Conservation (phyloP, 2,888 invertebrate species). For the Clistopyga incitator region DNA sequence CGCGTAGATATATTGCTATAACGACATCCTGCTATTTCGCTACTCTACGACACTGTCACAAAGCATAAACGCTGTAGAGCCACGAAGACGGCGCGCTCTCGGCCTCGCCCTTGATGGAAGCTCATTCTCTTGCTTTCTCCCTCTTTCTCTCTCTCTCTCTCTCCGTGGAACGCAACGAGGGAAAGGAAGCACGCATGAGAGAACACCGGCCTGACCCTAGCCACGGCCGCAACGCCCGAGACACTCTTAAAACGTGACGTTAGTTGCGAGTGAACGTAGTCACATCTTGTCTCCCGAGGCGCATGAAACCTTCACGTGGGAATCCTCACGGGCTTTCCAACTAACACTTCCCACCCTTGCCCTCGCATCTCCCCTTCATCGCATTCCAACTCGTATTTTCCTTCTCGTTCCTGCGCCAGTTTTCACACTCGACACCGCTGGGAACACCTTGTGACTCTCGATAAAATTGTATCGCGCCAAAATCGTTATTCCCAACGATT, state of each 20-base stretch:
- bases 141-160: constrained; percentile 18
- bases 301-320: constrained; percentile 63
- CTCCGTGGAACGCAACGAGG: constrained; percentile 58
- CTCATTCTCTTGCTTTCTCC: neutral
- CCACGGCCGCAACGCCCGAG: constrained; percentile 42
- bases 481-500: constrained; percentile 10
- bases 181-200: constrained; percentile 71
- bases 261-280: constrained; percentile 45
- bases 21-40: constrained; percentile 22
- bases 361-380: constrained; percentile 44
- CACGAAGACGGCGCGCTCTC: neutral
- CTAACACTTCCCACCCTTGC: constrained; percentile 47
- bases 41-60: neutral
- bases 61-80: neutral
- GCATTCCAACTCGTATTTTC: constrained; percentile 29
- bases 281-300: constrained; percentile 40
- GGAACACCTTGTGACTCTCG: constrained; percentile 49
- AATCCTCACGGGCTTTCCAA: constrained; percentile 45
- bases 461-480: constrained; percentile 45
- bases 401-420: constrained; percentile 37
- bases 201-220: constrained; percentile 66
- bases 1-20: neutral
- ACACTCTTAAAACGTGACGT: constrained; percentile 59
- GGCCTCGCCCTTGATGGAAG: constrained; percentile 26
- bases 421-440: constrained; percentile 23